Base-by-base conservation (phyloP, 1,140 invertebrate genomes). In the Aricia agestis region DNA sequence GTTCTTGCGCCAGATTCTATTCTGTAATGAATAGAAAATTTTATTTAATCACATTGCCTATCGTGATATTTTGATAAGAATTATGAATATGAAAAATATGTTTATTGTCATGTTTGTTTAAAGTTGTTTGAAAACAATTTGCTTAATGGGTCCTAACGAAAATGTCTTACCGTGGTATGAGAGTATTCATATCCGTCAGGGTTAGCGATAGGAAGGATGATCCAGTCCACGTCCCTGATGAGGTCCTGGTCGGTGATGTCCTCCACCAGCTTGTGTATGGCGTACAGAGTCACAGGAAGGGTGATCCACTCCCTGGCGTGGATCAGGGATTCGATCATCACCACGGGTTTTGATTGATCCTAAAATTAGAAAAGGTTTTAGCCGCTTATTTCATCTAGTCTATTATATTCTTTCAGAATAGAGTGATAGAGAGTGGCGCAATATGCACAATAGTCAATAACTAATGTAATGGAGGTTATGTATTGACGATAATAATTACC, bases 221-320 rank as follows among this genome's bases (percentile, higher is more conserved):
- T 93, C 92, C 70, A 93, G 79, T 78, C 89, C 52, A 87, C 79
- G 18, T 87, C 74, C 4, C 87, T 25, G 7, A 93, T 86, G n/a
- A 91, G 75, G 11, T 89, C 87, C 11, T 74, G 80, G 31, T 93
- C 91, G 2, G 93, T 92, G 15, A 94, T 79, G 78, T 94, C 85
- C 19, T 93, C 84, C 65, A 95, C 93, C 19, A 95, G 82, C 72
- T 95, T 93, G 67, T 94, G 90, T 19, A 96, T 93, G 32, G 95
- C 93, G 76, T 94, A 95, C 0, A 95, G 86, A 0, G 94, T 92
- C 1, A 93, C 93, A 0, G 94, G 92, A 15, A 95, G 93, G 1
- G 94, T 91, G 10, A 96, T 93, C 95, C 95, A 96, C 81, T 95
- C 94, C 3, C 94, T 84, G n/a, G 93, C 93, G 81, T 94, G 83